A percentile compares a stretch with the other conserved stretches of the same genome.
These are phyloP conservation scores for Zaprionus lineosus DNA, from an alignment of 2,888 invertebrate species.

Conservation along the genomic window DNA sequence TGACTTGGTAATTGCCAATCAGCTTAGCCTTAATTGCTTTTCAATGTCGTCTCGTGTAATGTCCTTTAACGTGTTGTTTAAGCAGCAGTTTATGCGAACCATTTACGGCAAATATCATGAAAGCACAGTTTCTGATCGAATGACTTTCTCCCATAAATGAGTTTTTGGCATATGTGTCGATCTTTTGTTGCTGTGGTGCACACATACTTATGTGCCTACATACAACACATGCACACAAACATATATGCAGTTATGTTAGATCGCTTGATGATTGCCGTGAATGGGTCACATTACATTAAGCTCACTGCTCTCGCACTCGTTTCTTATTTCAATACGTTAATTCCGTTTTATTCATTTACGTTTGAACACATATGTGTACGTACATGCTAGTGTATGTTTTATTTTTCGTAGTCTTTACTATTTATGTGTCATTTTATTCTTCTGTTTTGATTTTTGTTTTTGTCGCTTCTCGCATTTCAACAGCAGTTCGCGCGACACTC, in stretches of 20 bases:
- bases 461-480: slow-evolving; percentile 56
- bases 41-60: slow-evolving; percentile 52
- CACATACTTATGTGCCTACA: neutral
- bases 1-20: slow-evolving; percentile 19
- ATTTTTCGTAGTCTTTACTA: slow-evolving; percentile 4
- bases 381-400: slow-evolving; percentile 19
- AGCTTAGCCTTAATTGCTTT: slow-evolving; percentile 40
- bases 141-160: neutral
- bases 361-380: neutral
- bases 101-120: neutral
- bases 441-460: slow-evolving; percentile 71
- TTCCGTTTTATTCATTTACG: neutral
- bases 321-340: neutral
- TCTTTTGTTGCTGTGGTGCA: too few relatives aligned
- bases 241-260: neutral
- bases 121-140: neutral
- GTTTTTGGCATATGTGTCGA: neutral
- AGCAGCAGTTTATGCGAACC: neutral
- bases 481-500: slow-evolving; percentile 33
- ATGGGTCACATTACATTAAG: neutral
- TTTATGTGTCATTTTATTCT: slow-evolving; percentile 37
- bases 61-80: slow-evolving; percentile 10
- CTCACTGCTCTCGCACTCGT: neutral
- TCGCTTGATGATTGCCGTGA: neutral
- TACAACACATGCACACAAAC: neutral